A percentile compares a stretch with the other conserved stretches of the same genome.
Evolutionary conservation across 2,888 invertebrate species (phyloP).

Genomic region (Eledone cirrhosa): DNA sequence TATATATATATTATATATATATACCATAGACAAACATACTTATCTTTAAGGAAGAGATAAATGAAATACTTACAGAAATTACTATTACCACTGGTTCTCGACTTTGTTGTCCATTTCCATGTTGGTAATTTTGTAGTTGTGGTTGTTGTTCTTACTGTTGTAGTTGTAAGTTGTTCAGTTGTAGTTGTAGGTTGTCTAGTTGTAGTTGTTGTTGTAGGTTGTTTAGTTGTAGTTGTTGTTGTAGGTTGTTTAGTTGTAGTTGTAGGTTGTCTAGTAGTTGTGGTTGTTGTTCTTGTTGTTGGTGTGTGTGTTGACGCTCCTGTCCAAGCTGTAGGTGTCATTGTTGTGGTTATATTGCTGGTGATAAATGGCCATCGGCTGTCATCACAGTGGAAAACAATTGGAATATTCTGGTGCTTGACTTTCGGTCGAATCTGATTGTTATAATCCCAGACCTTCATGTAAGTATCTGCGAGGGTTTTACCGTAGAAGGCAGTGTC

Average conservation of each 20-base stretch:
- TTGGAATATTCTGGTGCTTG: slow-evolving; percentile 44
- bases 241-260: too few species aligned
- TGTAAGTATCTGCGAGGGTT: slow-evolving; percentile 48
- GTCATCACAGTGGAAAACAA: slow-evolving; percentile 59
- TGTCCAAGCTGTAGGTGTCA: too few species aligned
- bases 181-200: neutral
- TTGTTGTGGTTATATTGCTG: too few species aligned
- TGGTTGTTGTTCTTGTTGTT: neutral
- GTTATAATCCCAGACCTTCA: slow-evolving; percentile 50
- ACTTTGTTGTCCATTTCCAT: neutral
- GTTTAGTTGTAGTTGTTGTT: neutral
- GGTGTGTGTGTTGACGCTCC: neutral
- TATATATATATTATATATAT: too few species aligned
- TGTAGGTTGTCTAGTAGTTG: neutral
- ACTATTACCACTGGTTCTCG: too few species aligned
- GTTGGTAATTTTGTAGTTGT: too few species aligned
- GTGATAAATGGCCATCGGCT: slow-evolving; percentile 29
- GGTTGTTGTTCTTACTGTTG: too few species aligned
- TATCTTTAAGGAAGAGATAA: too few species aligned
- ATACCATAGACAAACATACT: too few species aligned
- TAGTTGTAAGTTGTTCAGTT: too few species aligned
- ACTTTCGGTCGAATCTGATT: slow-evolving; percentile 47
- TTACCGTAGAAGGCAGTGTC: slow-evolving; percentile 46
- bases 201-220: neutral
- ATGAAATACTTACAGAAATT: too few species aligned